Evolutionary conservation across 2,113 vertebrate genomes (phyloP).

Genomic region (Empidonax traillii): DNA sequence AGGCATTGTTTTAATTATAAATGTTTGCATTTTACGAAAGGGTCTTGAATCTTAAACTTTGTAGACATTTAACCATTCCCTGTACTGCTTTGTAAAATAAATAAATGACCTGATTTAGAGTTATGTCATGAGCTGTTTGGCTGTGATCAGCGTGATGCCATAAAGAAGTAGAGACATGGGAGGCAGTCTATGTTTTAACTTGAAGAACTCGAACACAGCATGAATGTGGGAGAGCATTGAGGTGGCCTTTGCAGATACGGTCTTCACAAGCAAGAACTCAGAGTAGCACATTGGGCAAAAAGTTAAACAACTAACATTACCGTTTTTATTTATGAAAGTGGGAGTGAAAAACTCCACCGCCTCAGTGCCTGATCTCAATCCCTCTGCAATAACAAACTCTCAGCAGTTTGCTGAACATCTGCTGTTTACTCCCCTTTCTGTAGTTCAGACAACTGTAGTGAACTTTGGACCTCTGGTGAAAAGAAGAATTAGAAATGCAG

Average conservation of each 20-base stretch:
- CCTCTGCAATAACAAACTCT: background rate
- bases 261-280: background rate
- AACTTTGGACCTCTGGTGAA: background rate
- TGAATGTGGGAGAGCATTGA: background rate
- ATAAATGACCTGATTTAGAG: background rate
- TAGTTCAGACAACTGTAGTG: background rate
- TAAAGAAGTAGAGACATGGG: background rate
- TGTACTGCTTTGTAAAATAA: background rate
- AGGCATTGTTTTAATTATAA: background rate
- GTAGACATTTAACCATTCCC: background rate
- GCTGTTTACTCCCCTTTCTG: fast-evolving
- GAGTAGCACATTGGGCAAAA: background rate
- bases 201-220: fast-evolving
- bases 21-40: background rate
- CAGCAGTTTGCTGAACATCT: background rate
- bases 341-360: background rate
- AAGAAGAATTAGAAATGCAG: background rate
- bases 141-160: background rate
- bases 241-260: background rate
- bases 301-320: background rate
- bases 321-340: background rate
- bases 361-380: background rate
- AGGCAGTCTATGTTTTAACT: background rate
- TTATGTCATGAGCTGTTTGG: background rate
- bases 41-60: background rate